Base-by-base conservation (phyloP, 2,113 vertebrate genomes). In the Halichoeres trimaculatus region DNA sequence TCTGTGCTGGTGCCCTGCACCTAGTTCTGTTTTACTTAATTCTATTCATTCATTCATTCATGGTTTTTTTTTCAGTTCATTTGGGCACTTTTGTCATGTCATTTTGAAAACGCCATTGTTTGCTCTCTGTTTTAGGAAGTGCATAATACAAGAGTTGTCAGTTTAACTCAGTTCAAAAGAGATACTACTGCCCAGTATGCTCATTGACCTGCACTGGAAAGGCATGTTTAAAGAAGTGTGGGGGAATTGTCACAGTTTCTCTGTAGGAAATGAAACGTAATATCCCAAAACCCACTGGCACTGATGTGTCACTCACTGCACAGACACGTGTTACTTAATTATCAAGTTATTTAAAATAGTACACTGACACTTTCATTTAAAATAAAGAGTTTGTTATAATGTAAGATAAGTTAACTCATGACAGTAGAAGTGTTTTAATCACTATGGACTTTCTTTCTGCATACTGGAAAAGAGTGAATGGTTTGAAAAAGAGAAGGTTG, bases 301-400 rank as follows among this genome's bases (percentile, higher is more conserved):
- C 84, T 65, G 62, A 71, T 58, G 70, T 85, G 67, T 84, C 63
- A 64, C 59, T 73, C 55, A 62, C 78, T 67, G 57, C 88, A 89
- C 72, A 84, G 72, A 58, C 50, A 60, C 81, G 67, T 23, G 41
- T 68, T 75, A 81, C 60, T 76, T 84, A 45, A 77, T 81, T 80
- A 80, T 78, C 64, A 38, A 62, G 43, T 66, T 92, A 91, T 91
- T 92, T 92, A 90, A 91, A 81, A 75, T 74, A 85, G 70, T 85
- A 91, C 85, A 90, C 88, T 92, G 88, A 91, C 83, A 88, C 76
- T 87, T 93, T 92, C 68, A 76, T 89, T 90, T 88, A 84, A 74
- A 79, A 78, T 80, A 72, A 84, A 89, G 75, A 81, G 81, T 77
- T 82, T 62, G 54, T 52, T 43, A 60, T 73, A 24, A 79, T 83